Base-by-base conservation (phyloP, 2,888 invertebrate genomes). In the Atrina japonica region DNA sequence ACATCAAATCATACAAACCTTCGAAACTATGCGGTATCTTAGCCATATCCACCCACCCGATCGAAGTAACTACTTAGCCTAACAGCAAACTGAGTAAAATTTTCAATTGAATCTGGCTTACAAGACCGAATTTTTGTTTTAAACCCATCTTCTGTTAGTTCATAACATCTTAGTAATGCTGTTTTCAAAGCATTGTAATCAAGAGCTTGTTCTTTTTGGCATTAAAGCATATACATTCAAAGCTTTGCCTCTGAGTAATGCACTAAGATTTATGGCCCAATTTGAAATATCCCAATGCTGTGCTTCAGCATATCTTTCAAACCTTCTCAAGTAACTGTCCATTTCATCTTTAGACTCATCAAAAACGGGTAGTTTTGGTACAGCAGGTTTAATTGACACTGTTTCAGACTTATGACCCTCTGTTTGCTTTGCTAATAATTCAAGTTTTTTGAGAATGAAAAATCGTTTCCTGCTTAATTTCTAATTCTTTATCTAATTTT, bases 31-130 rank as follows among this genome's bases (percentile, higher is more conserved):
- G 2, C 0, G 23, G 27, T n/a, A 50, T 50, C 18, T 49, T 41
- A 0, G 65, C 27, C 59, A 70, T 52, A 25, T 65, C 60, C 2
- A 70, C n/a, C 64, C 72, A 68, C 21, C n/a, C 58, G 35, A 23
- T 11, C 21, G 2, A 73, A 52, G 63, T 63, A 67, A 43, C 40
- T 47, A 16, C 50, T 66, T 7, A 71, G 40, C 23, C 71, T 49
- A 16, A 49, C 61, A 2, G 21, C 16, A 43, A 56, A 66, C 49
- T 71, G 66, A 9, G 35, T 16, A 18, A 56, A 66, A 6, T 49
- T 50, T 49, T 71, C 71, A 40, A 53, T 49, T 30, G 30, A 27
- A 1, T 29, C 56, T 18, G 66, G 61, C 49, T 55, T 55, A 25
- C 60, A 30, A 0, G 50, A 35, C 29, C 61, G 45, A 58, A 71